Evolutionary conservation across 2,888 invertebrate species (phyloP), one percentile per base, ranked within the genome.

Genomic region (Pristionchus japonicus): DNA sequence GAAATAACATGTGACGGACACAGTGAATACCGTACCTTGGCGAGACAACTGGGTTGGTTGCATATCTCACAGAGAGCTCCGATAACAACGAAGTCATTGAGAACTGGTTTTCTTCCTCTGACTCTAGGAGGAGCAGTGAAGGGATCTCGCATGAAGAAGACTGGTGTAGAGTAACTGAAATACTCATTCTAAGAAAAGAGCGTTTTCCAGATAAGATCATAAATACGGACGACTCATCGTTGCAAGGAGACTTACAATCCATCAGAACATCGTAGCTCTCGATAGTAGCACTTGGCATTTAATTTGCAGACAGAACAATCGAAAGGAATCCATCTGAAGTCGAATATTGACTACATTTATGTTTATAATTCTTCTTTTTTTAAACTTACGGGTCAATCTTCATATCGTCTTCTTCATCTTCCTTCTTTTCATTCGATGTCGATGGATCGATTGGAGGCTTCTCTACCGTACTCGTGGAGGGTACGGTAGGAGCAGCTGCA

Each of bases 71-170:
- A 92, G 6, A 90, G 88, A 3, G 90, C 64, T 4, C 92, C 92
- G n/a, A 92, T 86, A 0, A 92, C 90, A 7, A 92, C 86, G 74
- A 90, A 92, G 85, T 92, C 92, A 82, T 90, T 89, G 67, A 91
- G 90, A 17, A 88, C 77, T 47, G 91, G 91, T 43, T 91, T 90
- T 27, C 91, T 89, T 40, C 89, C 89, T 52, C 87, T 87, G 23
- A 90, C 90, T 27, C 89, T 77, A 4, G 90, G 89, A 20, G 90
- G 91, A 20, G 91, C 91, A 34, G 89, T 89, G 89, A 92, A 92
- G 9, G 92, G 92, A 88, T 92, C 92, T 27, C 91, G 87, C 89
- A 92, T 91, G 89, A 89, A 92, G 70, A 89, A 92, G 11, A 92
- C 91, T 3, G 91, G 90, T 23, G 88, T 88, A 13, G 90, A 89